phyloP scores from a whole-genome alignment of 2,888 invertebrate genomes.

The Platycnemis pennipes region DNA sequence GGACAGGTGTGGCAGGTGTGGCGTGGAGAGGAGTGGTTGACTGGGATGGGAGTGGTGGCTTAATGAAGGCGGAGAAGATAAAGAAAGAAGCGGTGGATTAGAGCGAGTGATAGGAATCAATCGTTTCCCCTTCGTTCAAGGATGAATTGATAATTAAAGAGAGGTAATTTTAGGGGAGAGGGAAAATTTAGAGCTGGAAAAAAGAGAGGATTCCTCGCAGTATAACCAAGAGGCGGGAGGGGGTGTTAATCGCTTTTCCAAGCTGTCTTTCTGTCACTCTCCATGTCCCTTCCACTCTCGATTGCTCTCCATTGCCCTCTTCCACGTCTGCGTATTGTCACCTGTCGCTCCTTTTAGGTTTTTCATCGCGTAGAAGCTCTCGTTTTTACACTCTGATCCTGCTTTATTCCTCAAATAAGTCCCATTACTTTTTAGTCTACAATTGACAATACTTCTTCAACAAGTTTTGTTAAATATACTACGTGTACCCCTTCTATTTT shows the following conservation, averaged over 20 bases:
- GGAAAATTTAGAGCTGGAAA: background rate
- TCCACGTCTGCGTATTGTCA: background rate
- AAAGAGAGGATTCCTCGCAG: background rate
- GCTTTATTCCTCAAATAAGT: no score
- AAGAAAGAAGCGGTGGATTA: background rate
- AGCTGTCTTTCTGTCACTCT: background rate
- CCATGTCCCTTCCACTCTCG: background rate
- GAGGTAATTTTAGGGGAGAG: background rate
- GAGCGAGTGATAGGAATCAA: background rate
- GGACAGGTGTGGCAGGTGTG: background rate
- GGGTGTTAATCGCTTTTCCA: background rate
- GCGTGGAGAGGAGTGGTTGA: background rate
- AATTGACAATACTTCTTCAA: no score
- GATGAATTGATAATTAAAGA: background rate
- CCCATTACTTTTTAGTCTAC: no score
- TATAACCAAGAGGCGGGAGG: background rate
- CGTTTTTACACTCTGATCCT: no score
- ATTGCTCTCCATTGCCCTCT: background rate
- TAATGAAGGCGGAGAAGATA: background rate
- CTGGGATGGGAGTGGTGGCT: background rate
- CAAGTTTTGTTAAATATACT: no score
- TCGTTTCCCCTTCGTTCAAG: background rate
- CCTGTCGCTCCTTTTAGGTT: no score
- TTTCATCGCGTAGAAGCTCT: no score
- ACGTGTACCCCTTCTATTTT: no score